Percentiles rank a stretch among this genome's conserved stretches.
phyloP scores from a whole-genome alignment of 1,140 invertebrate species.

The Mizuhopecten yessoensis region DNA sequence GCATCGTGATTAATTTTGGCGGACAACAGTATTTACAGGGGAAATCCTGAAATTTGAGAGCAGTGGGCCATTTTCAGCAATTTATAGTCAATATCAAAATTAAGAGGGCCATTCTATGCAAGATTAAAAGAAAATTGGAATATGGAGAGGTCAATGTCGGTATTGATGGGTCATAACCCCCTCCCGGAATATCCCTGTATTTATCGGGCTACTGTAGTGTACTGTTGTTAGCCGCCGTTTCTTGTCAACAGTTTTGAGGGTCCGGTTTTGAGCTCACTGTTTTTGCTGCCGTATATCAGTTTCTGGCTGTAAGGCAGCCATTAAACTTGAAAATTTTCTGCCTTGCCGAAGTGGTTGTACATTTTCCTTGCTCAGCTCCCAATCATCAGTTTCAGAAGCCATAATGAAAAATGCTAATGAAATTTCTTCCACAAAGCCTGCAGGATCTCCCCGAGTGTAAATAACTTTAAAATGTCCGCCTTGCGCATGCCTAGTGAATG shows the following conservation, averaged over 20 bases:
- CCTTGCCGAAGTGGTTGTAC: neutral
- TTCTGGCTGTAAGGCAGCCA: constrained; percentile 5
- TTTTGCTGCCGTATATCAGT: neutral
- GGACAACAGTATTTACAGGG: too few relatives aligned
- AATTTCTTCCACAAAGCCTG: neutral
- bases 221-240: neutral
- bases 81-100: too few relatives aligned
- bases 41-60: too few relatives aligned
- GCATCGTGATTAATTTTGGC: too few relatives aligned
- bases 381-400: neutral
- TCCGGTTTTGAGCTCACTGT: neutral
- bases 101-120: too few relatives aligned
- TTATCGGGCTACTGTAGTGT: too few relatives aligned
- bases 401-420: neutral
- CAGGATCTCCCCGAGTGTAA: neutral
- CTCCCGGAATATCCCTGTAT: too few relatives aligned
- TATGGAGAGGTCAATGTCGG: too few relatives aligned
- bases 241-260: neutral
- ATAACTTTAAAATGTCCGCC: constrained; percentile 7
- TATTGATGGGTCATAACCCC: too few relatives aligned
- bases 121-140: too few relatives aligned
- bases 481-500: neutral
- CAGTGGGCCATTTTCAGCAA: too few relatives aligned
- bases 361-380: constrained; percentile 12
- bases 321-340: neutral